Percentiles rank a stretch among this genome's conserved stretches.
These are phyloP conservation scores for Laodelphax striatellus DNA, from an alignment of 1,140 invertebrate species.

Conservation along the genomic window DNA sequence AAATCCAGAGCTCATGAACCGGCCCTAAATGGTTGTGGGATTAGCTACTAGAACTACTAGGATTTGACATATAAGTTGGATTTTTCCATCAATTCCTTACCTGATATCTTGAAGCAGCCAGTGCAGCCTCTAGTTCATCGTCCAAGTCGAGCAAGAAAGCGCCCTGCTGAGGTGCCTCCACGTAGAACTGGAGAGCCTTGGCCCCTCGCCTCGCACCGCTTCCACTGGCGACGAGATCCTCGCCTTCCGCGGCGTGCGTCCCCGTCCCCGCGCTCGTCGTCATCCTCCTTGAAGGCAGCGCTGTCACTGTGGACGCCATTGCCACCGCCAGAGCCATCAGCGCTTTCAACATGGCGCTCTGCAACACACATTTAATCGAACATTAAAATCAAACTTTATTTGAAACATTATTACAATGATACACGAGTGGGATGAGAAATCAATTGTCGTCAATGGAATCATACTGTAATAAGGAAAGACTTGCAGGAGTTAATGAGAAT, in stretches of 20 bases:
- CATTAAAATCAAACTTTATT: too few species aligned
- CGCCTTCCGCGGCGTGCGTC: background rate
- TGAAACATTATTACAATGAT: too few species aligned
- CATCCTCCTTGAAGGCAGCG: background rate
- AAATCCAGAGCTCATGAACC: too few species aligned
- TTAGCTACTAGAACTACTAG: too few species aligned
- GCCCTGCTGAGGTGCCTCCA: conserved; percentile 7
- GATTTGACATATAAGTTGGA: too few species aligned
- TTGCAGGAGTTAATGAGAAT: too few species aligned
- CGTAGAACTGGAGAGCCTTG: conserved; percentile 8
- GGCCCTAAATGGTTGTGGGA: too few species aligned
- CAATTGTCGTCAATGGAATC: too few species aligned
- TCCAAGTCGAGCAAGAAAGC: conserved; percentile 4
- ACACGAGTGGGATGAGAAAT: too few species aligned
- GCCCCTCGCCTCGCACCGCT: conserved; percentile 5
- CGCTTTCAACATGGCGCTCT: conserved; percentile 1
- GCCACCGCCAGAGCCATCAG: conserved; percentile 1
- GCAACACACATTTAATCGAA: background rate
- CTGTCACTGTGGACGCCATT: background rate
- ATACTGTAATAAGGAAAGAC: too few species aligned
- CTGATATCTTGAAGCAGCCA: background rate
- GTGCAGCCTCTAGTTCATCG: conserved; percentile 7
- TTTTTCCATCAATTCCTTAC: background rate
- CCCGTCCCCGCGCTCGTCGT: too few species aligned
- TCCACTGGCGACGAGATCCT: background rate